Conservation (phyloP, 2,797 vertebrate genomes). For the Pseudomugil gertrudae region DNA sequence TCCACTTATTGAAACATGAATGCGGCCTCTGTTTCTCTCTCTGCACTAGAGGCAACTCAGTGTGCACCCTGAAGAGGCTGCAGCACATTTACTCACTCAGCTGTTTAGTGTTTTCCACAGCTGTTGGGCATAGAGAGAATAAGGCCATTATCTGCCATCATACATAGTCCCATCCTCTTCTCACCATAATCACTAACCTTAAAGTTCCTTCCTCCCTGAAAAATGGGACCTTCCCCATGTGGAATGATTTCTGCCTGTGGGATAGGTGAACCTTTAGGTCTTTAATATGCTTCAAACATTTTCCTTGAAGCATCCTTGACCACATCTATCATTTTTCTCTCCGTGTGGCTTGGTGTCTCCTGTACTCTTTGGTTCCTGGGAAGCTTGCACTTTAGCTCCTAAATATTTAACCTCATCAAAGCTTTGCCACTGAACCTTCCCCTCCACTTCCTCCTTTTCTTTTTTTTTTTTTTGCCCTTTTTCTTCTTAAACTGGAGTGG, state of each 20-base stretch:
- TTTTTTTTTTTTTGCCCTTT: neutral
- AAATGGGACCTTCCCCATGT: constrained; percentile 15
- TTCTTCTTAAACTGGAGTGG: constrained; percentile 31
- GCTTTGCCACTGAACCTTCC: constrained; percentile 27
- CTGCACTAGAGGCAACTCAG: constrained; percentile 18
- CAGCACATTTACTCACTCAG: constrained; percentile 24
- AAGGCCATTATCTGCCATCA: constrained; percentile 40
- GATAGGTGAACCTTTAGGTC: constrained; percentile 7
- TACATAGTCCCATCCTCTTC: constrained; percentile 18
- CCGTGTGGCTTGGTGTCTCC: constrained; percentile 40
- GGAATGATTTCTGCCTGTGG: constrained; percentile 20
- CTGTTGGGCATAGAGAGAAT: constrained; percentile 39
- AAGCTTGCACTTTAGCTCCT: constrained; percentile 36
- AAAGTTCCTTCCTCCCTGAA: constrained; percentile 15
- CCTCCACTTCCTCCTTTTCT: constrained; percentile 7
- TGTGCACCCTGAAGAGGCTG: constrained; percentile 32
- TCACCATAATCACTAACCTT: constrained; percentile 24
- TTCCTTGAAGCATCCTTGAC: constrained; percentile 31
- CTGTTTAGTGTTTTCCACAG: constrained; percentile 32
- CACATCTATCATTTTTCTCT: constrained; percentile 30
- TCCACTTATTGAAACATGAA: constrained; percentile 40
- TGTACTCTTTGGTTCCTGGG: constrained; percentile 36
- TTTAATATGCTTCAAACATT: constrained; percentile 26
- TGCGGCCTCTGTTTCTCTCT: constrained; percentile 26
- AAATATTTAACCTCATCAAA: constrained; percentile 29